phyloP scores from a whole-genome alignment of 2,797 vertebrate species.

The Luscinia megarhynchos region DNA sequence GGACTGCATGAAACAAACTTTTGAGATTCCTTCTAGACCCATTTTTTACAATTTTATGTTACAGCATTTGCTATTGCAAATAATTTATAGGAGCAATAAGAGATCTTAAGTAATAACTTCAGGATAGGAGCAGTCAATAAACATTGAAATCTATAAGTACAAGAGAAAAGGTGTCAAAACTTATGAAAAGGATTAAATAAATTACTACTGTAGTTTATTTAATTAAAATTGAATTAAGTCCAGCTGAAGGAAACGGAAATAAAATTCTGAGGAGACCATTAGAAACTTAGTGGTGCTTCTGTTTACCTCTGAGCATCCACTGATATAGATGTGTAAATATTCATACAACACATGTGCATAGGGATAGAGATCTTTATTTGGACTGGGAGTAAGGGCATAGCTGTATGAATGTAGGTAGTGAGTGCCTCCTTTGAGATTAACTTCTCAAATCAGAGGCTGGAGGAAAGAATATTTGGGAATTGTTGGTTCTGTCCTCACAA shows the following conservation, averaged over 20 bases:
- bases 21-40: background rate
- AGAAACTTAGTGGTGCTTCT: background rate
- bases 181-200: background rate
- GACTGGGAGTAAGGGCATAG: background rate
- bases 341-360: fast-evolving
- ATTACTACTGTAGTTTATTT: background rate
- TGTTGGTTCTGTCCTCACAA: background rate
- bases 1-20: background rate
- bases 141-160: background rate
- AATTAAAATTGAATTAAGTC: background rate
- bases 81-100: background rate
- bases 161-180: background rate
- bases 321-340: background rate
- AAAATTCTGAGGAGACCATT: background rate
- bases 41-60: background rate
- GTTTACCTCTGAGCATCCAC: fast-evolving
- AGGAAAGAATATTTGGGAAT: background rate
- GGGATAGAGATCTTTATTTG: background rate
- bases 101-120: background rate
- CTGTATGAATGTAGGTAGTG: background rate
- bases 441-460: background rate
- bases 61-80: background rate
- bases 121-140: background rate
- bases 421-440: background rate
- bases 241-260: background rate